Evolutionary conservation across 2,888 invertebrate species (phyloP).

Genomic region (Nephrotoma guestfalica): DNA sequence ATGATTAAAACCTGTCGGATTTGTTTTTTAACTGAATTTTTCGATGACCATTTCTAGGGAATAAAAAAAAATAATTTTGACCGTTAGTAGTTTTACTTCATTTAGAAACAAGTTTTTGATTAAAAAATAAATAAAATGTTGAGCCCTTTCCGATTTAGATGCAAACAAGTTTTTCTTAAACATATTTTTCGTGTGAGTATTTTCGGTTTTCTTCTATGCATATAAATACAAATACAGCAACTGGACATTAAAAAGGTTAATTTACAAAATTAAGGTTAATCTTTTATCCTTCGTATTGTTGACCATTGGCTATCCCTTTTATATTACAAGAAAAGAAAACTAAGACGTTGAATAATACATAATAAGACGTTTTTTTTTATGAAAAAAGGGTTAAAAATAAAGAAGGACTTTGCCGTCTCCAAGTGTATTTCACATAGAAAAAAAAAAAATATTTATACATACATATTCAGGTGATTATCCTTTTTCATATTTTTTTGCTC

Average conservation of each 20-base stretch:
- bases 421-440: background rate
- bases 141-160: background rate
- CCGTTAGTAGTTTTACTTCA: background rate
- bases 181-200: background rate
- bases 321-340: background rate
- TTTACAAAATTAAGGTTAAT: background rate
- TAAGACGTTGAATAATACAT: background rate
- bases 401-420: background rate
- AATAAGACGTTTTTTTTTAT: background rate
- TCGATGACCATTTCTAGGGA: background rate
- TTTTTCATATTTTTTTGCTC: background rate
- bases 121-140: background rate
- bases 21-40: background rate
- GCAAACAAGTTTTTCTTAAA: background rate
- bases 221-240: background rate
- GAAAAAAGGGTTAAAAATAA: background rate
- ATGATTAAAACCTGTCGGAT: background rate
- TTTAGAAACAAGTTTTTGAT: background rate
- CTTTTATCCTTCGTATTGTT: background rate
- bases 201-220: background rate
- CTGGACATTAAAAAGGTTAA: background rate
- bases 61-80: background rate
- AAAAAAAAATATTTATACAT: background rate
- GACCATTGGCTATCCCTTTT: background rate
- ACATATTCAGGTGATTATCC: background rate